These are phyloP conservation scores for Mya arenaria DNA, from an alignment of 1,140 invertebrate species.

Conservation along the genomic window DNA sequence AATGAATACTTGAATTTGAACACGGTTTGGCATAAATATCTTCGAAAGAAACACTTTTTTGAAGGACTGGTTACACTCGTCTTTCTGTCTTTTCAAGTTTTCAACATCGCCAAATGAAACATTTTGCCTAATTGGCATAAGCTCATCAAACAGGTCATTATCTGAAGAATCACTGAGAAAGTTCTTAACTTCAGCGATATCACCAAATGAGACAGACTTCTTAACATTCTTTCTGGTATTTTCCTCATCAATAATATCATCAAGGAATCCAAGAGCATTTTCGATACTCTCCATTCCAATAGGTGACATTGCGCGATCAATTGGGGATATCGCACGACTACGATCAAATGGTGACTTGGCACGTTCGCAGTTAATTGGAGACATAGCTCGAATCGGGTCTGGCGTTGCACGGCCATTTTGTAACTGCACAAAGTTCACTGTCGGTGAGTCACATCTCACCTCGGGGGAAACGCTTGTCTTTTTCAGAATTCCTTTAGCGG, in stretches of 20 bases:
- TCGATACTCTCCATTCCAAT: background rate
- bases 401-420: background rate
- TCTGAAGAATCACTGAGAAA: constrained; percentile 42
- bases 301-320: constrained; percentile 7
- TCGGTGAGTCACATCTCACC: constrained; percentile 4
- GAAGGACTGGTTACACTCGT: constrained; percentile 24
- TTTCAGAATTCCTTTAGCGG: constrained; percentile 47
- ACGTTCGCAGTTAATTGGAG: background rate
- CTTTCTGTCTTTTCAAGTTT: constrained; percentile 24
- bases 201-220: constrained; percentile 43
- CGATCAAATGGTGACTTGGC: no score
- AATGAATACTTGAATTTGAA: background rate
- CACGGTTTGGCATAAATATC: constrained; percentile 13
- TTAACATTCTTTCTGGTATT: constrained; percentile 22
- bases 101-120: constrained; percentile 26
- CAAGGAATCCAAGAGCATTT: constrained; percentile 41
- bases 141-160: constrained; percentile 37
- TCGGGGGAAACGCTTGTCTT: constrained; percentile 27
- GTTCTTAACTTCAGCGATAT: constrained; percentile 43
- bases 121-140: constrained; percentile 7
- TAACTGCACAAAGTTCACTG: no score
- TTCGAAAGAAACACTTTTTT: constrained; percentile 50
- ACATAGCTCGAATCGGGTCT: background rate
- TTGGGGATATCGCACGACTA: constrained; percentile 38
- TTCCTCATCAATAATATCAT: constrained; percentile 38